Conservation (phyloP, 2,797 vertebrate species). For the Tangara arthus region DNA sequence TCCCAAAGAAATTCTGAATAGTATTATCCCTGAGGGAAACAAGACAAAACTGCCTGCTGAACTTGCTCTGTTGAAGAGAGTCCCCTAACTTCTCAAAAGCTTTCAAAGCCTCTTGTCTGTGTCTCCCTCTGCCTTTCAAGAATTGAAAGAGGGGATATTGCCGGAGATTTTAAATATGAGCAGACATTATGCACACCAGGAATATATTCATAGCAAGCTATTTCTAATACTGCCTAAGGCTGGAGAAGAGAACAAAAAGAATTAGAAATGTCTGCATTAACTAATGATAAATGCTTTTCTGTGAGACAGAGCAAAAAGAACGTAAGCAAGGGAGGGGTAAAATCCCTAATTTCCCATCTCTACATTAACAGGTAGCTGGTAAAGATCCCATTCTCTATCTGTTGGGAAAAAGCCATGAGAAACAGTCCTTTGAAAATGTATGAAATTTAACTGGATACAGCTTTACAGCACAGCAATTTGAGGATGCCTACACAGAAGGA, state of each 20-base stretch:
- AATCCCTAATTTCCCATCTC: background rate
- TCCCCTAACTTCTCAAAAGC: background rate
- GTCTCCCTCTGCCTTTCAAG: background rate
- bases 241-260: conserved; percentile 52
- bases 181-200: conserved; percentile 19
- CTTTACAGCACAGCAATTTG: background rate
- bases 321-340: background rate
- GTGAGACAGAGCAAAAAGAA: background rate
- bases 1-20: background rate
- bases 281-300: conserved; percentile 27
- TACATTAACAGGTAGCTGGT: background rate
- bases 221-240: conserved; percentile 59
- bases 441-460: background rate
- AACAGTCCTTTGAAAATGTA: background rate
- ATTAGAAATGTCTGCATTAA: conserved; percentile 46
- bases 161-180: conserved; percentile 23
- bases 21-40: background rate
- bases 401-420: background rate
- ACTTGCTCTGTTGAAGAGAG: background rate
- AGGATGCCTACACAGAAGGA: background rate
- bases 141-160: background rate
- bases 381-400: background rate
- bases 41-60: background rate
- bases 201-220: conserved; percentile 39
- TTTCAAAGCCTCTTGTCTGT: background rate